A percentile compares a stretch with the other conserved stretches of the same genome.
phyloP scores from a whole-genome alignment of 2,113 vertebrate genomes.

The Zosterops lateralis region DNA sequence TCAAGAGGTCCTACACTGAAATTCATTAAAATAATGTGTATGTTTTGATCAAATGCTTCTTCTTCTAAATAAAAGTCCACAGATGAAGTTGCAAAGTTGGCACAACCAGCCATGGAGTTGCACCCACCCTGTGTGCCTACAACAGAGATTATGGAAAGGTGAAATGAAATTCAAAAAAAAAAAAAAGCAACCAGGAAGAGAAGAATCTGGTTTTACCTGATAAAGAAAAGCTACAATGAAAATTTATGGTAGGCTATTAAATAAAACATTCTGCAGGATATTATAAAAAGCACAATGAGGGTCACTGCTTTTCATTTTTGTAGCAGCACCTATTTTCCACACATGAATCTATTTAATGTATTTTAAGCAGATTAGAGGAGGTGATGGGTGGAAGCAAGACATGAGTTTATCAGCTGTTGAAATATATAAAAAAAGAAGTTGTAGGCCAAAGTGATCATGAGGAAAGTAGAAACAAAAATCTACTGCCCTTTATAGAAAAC shows the following conservation, averaged over 20 bases:
- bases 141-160: background rate
- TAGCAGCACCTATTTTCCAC: background rate
- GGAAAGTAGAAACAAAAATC: background rate
- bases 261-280: background rate
- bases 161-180: background rate
- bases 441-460: background rate
- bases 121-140: background rate
- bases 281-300: background rate
- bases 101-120: background rate
- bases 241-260: background rate
- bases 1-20: background rate
- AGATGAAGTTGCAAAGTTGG: background rate
- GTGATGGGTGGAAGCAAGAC: background rate
- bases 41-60: background rate
- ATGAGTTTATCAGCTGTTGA: background rate
- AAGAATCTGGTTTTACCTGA: background rate
- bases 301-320: background rate
- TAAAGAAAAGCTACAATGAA: background rate
- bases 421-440: background rate
- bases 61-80: background rate
- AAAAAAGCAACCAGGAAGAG: background rate
- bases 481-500: background rate
- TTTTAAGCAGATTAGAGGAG: background rate
- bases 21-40: background rate
- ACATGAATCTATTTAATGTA: background rate